Evolutionary conservation across 2,888 invertebrate species (phyloP), one percentile per base, ranked within the genome.

Genomic region (Thymelicus lineola): DNA sequence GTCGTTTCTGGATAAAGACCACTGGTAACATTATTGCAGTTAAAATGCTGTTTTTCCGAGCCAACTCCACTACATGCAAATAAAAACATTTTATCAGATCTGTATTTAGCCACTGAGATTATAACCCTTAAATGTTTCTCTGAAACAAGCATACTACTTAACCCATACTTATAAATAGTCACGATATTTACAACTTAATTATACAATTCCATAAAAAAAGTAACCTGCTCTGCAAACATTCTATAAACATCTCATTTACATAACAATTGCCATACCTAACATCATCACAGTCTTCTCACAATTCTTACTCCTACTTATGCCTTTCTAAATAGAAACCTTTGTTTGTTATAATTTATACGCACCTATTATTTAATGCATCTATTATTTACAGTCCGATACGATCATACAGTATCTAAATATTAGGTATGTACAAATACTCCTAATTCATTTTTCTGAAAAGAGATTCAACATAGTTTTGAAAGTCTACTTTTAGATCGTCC

Each of bases 211-310:
- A 48, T 62, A 36, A 50, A 7, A 50, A 61, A 61, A 60, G 12
- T 36, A 53, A 50, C 55, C 28, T 62, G 20, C 60, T 53, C 45
- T 57, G 28, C 77, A 79, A 78, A 73, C 78, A 79, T 12, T 42
- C 80, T 79, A 78, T 83, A 83, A 76, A 81, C 80, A 80, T 79
- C 79, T 84, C 80, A 79, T 83, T 28, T 85, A 86, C 75, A 77
- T 82, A 83, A 86, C 82, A 84, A 81, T 82, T 81, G 81, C 81
- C 87, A 87, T 83, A 82, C 83, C 84, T 76, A 85, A 83, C 89
- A 83, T 88, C 93, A 93, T 92, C 93, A 93, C 93, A 93, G 93
- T 93, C 92, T 93, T 93, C 91, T 89, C 88, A 90, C 90, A 88
- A 36, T 62, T 55, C 63, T 85, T 86, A 84, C 72, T 75, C 80